Conservation (phyloP, 2,888 invertebrate genomes). For the Lasioglossum lativentre region DNA sequence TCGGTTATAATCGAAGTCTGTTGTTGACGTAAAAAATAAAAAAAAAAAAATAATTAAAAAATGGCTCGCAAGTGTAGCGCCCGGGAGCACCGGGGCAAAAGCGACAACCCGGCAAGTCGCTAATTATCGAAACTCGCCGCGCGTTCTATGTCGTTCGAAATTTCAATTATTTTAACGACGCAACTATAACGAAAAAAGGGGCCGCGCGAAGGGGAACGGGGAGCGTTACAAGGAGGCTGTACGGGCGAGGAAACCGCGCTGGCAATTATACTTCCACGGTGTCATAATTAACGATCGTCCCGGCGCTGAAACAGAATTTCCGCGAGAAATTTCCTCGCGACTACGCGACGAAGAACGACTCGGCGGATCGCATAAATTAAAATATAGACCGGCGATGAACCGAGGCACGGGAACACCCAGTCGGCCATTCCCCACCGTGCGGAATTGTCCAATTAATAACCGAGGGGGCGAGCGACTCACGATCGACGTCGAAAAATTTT, state of each 20-base stretch:
- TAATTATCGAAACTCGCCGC: constrained; percentile 18
- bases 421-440: constrained; percentile 5
- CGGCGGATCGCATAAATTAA: constrained; percentile 38
- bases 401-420: not conserved
- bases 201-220: not conserved
- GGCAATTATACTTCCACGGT: constrained; percentile 36
- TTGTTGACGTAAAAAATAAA: not conserved
- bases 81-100: too few relatives aligned
- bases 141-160: not conserved
- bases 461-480: not conserved
- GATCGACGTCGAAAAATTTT: constrained; percentile 7
- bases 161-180: constrained; percentile 39
- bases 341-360: constrained; percentile 26
- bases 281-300: constrained; percentile 46
- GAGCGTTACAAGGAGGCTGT: not conserved
- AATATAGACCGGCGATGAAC: constrained; percentile 11
- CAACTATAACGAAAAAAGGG: constrained; percentile 1
- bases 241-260: not conserved
- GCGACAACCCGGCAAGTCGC: not conserved
- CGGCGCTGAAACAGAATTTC: constrained; percentile 39
- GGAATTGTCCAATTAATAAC: constrained; percentile 37
- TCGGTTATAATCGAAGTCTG: constrained; percentile 8
- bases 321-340: constrained; percentile 18
- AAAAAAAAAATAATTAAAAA: fast-evolving
- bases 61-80: not conserved